Conservation (phyloP, 2,888 invertebrate genomes). For the Branchellion lobata region DNA sequence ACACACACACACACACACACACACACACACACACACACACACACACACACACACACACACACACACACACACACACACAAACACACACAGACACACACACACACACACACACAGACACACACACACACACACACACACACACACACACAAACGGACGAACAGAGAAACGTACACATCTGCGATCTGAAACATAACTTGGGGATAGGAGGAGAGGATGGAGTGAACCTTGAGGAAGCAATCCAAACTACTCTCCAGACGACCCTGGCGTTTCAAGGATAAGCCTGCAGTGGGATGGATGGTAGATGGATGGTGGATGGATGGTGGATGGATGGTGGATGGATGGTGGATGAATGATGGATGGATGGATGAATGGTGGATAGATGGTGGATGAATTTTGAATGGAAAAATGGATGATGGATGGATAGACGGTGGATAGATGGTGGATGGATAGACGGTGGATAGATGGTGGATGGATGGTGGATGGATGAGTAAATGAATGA, state of each 20-base stretch:
- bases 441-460: too few relatives aligned
- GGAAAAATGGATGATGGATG: not conserved
- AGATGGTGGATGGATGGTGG: too few relatives aligned
- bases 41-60: slow-evolving; percentile 11
- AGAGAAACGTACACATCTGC: slow-evolving; percentile 52
- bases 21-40: not conserved
- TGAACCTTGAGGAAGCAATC: slow-evolving; percentile 78
- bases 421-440: not conserved
- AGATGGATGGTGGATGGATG: not conserved
- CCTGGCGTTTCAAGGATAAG: slow-evolving; percentile 68
- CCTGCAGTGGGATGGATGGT: slow-evolving; percentile 2
- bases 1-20: slow-evolving; percentile 31
- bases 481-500: too few relatives aligned
- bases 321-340: not conserved
- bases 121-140: slow-evolving; percentile 9
- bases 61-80: slow-evolving; percentile 13
- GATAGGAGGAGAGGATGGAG: slow-evolving; percentile 71
- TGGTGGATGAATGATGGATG: not conserved
- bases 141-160: not conserved
- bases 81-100: slow-evolving; percentile 4
- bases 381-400: not conserved
- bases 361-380: not conserved
- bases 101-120: slow-evolving; percentile 7
- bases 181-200: slow-evolving; percentile 66
- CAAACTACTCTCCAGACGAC: slow-evolving; percentile 74